Percentiles rank a stretch among this genome's conserved stretches.
Evolutionary conservation across 2,797 vertebrate species (phyloP).

Genomic region (Macroramphosus scolopax): DNA sequence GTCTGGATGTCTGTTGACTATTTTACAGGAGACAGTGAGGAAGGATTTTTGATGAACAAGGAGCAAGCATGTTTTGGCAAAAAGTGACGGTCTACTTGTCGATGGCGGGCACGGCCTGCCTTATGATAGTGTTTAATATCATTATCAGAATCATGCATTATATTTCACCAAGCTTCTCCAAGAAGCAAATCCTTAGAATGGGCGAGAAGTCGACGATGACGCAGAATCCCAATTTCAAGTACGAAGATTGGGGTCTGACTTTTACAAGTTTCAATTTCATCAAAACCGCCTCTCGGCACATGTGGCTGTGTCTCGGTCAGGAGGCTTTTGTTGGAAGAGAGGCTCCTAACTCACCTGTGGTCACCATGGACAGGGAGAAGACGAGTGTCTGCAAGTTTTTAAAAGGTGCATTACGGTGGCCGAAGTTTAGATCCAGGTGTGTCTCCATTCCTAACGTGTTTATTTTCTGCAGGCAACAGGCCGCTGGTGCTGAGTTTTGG

Average conservation of each 20-base stretch:
- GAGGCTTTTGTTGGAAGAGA: constrained; percentile 73
- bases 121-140: neutral
- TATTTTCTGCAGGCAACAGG: constrained; percentile 72
- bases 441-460: neutral
- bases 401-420: constrained; percentile 75
- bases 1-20: too few species aligned
- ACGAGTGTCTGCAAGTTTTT: constrained; percentile 76
- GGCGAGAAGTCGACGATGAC: constrained; percentile 75
- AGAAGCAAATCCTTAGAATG: constrained; percentile 74
- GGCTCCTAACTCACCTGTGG: constrained; percentile 83
- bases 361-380: constrained; percentile 64
- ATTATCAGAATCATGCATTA: constrained; percentile 54
- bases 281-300: constrained; percentile 64
- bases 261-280: constrained; percentile 75
- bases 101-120: constrained; percentile 13
- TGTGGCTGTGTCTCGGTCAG: constrained; percentile 83
- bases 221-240: constrained; percentile 81
- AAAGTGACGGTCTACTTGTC: constrained; percentile 45
- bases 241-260: constrained; percentile 87
- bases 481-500: constrained; percentile 91
- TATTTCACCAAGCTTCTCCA: constrained; percentile 75
- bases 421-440: accelerated
- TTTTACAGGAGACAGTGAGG: too few species aligned
- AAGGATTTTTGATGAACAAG: too few species aligned
- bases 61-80: constrained; percentile 45